Evolutionary conservation across 2,888 invertebrate species (phyloP).

Genomic region (Elysia crispata): DNA sequence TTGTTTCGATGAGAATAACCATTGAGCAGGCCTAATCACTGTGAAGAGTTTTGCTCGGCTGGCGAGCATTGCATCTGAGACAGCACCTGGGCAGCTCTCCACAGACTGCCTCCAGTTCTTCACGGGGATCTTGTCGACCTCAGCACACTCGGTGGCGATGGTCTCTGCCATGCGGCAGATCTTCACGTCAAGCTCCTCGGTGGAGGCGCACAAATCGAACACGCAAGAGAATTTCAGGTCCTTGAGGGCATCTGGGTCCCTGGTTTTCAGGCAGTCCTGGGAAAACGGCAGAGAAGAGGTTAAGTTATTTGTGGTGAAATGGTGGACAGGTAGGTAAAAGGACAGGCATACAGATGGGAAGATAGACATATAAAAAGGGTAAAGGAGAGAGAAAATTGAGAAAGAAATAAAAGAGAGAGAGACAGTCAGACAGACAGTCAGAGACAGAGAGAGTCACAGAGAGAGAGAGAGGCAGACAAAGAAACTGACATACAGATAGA

Average conservation of each 20-base stretch:
- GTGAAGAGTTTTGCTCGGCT: no score
- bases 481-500: no score
- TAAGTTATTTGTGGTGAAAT: not conserved
- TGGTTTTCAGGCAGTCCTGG: slow-evolving; percentile 58
- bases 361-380: not conserved
- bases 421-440: not conserved
- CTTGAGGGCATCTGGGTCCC: slow-evolving; percentile 42
- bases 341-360: no score
- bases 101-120: slow-evolving; percentile 53
- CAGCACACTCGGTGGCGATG: slow-evolving; percentile 58
- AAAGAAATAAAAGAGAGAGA: not conserved
- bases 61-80: no score
- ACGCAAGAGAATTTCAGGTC: slow-evolving; percentile 56
- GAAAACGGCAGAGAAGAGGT: no score
- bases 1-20: no score
- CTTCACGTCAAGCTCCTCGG: slow-evolving; percentile 50
- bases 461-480: not conserved
- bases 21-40: not conserved
- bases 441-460: not conserved
- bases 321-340: not conserved
- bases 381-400: no score
- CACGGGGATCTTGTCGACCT: slow-evolving; percentile 51
- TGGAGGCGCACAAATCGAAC: slow-evolving; percentile 62
- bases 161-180: slow-evolving; percentile 46
- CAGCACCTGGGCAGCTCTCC: slow-evolving; percentile 55